Conservation (phyloP, 2,888 invertebrate species). For the Microplitis deprimator region DNA sequence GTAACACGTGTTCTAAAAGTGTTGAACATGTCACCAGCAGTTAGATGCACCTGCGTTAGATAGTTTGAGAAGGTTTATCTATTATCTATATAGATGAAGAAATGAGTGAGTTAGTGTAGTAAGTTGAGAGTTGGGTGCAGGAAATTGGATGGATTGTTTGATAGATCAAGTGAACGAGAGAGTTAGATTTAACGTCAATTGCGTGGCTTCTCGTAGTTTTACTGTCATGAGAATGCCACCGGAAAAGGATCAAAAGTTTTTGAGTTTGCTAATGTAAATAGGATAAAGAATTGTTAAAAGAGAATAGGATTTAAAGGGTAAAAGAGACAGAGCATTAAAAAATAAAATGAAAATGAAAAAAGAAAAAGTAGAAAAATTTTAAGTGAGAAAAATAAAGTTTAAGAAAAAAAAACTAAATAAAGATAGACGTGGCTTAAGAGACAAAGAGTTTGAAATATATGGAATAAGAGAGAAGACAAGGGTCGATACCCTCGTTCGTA, state of each 20-base stretch:
- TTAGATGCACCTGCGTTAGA: conserved; percentile 11
- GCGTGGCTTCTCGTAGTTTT: not conserved
- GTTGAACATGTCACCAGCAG: not conserved
- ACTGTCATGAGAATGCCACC: not conserved
- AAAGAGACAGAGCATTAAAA: not conserved
- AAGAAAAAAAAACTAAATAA: not conserved
- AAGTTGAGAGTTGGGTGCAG: not conserved
- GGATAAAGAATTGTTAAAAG: no score
- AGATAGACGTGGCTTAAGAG: not conserved
- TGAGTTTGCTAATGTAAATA: no score
- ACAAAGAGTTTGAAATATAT: conserved; percentile 14
- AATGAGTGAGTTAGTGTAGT: not conserved
- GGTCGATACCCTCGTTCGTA: conserved; percentile 65
- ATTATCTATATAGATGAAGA: no score
- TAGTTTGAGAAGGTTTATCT: no score
- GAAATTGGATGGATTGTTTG: conserved; percentile 15
- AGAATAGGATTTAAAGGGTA: not conserved
- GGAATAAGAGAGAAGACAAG: conserved; percentile 48
- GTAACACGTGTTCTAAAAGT: not conserved
- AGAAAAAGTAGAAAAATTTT: not conserved
- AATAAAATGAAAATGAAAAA: not conserved
- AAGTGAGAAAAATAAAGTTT: not conserved
- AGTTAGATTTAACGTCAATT: not conserved
- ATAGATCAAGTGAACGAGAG: not conserved
- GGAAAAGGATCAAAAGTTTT: not conserved